Base-by-base conservation (phyloP, 2,113 vertebrate species). In the Pelvicachromis taeniatus region DNA sequence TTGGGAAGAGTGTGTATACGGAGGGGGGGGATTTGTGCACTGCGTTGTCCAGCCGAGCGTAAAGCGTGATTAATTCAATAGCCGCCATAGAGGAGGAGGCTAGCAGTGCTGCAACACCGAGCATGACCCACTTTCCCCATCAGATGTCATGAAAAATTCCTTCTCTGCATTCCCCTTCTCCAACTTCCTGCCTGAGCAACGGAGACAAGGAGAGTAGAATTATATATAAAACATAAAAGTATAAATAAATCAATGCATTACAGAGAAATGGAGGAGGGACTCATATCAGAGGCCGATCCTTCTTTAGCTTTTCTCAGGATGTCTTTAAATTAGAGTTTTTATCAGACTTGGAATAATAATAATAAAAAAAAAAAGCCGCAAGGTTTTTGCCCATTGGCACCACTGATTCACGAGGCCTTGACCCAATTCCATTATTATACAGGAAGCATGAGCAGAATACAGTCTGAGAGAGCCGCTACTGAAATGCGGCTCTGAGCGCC, bases 11-110 rank as follows among this genome's bases (percentile, higher is more conserved):
- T 83, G 31, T 21, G 42, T 14, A n/a, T n/a, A 33, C 6, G 59
- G 29, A 29, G 61, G 13, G 1, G 16, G 31, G 59, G 31, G 56
- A 38, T 96, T 96, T 95, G 95, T 96, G 95, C 95, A 87, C 91
- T 88, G 95, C 4, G 93, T 93, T 96, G 93, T 91, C 90, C 94
- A 84, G 91, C 89, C 94, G 94, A 96, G 97, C 97, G 77, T 98
- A 97, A 98, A 97, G 97, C 97, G 95, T 96, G 96, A 96, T 97
- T 98, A 98, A 99, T 98, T 96, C 97, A 99, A 97, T 96, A 96
- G 96, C 92, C 91, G 95, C 96, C 97, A 96, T 96, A 97, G 96
- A 97, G 96, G 96, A 97, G 94, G 93, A 95, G 96, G 97, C 97
- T 96, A 93, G 95, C 93, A 97, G 97, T 96, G 78, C 93, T 93